These are phyloP conservation scores for Lasioglossum albipes DNA, from an alignment of 1,140 invertebrate species.

Conservation along the genomic window DNA sequence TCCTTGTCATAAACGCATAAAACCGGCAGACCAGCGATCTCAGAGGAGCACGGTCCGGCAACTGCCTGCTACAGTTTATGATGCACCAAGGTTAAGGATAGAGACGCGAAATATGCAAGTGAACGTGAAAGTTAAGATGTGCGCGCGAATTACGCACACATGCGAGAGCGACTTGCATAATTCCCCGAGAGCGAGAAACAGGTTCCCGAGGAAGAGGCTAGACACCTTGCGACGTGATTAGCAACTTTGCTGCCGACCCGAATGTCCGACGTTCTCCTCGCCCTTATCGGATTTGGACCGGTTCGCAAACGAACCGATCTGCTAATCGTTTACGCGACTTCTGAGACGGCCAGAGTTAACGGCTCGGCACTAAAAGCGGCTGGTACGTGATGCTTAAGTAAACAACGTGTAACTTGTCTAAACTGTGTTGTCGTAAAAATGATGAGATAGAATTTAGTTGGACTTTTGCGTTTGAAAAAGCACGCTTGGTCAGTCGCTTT, in stretches of 20 bases:
- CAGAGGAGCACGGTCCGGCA: background rate
- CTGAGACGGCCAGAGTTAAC: background rate
- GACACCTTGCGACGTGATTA: background rate
- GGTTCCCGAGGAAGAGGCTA: background rate
- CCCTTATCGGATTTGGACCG: background rate
- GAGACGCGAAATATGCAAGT: slow-evolving; percentile 4
- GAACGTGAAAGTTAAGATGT: slow-evolving; percentile 44
- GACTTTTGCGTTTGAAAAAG: too few relatives aligned
- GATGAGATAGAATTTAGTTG: too few relatives aligned
- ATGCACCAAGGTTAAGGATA: slow-evolving; percentile 45
- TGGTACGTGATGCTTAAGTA: too few relatives aligned
- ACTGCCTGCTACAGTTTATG: background rate
- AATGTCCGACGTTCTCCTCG: background rate
- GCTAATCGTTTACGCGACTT: background rate
- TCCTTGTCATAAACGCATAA: too few relatives aligned
- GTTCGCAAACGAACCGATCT: background rate
- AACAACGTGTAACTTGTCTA: too few relatives aligned
- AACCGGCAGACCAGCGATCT: too few relatives aligned
- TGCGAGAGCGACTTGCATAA: slow-evolving; percentile 22
- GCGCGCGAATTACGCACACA: slow-evolving; percentile 17
- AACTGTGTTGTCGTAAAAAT: too few relatives aligned
- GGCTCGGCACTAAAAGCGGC: too few relatives aligned
- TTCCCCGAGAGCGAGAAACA: slow-evolving; percentile 16
- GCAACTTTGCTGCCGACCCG: background rate
- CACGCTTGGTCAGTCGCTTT: too few relatives aligned